Base-by-base conservation (phyloP, 2,888 invertebrate genomes). In the Chorisops tibialis region DNA sequence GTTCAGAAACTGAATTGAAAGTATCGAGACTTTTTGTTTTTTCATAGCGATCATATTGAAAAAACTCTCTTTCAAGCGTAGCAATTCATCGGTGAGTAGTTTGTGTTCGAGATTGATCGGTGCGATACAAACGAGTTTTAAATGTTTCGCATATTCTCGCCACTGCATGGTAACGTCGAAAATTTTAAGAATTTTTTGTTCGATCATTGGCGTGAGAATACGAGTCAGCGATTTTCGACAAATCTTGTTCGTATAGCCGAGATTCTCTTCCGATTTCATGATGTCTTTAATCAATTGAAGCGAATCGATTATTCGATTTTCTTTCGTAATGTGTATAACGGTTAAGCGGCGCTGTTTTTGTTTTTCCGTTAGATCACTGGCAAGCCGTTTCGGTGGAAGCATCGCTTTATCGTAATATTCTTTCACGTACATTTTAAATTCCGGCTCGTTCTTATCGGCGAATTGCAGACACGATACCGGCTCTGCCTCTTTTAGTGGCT, bases 201-300 rank as follows among this genome's bases (percentile, higher is more conserved):
- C 77, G 72, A 81, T 80, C 62, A 91, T 74, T 60, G 81, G 80
- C 21, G 78, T 76, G 18, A 88, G 71, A 14, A 90, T 72, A 14
- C 88, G 80, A 6, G 80, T 71, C 21, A 90, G 70, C 0, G 89
- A 86, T 71, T 86, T 87, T 1, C 70, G 71, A 38, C 79, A 79
- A 9, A 77, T 70, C 65, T 82, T 82, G 71, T 88, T 88, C 48
- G 86, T 82, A 61, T 77, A 81, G 0, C 81, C 82, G 5, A 79
- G 73, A 50, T 79, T 76, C 60, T 77, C 75, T 73, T 86, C 86
- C 61, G 80, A 79, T 58, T 81, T 79, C 24, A 78, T 75, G 30
- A 88, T 81, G 59, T 80, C 73, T 73, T 79, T 81, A 60, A 79
- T 74, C 18, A 87, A 65, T 60, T 81, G 80, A 2, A 73, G 69